Evolutionary conservation across 1,140 invertebrate genomes (phyloP).

Genomic region (Papilio polyxenes): DNA sequence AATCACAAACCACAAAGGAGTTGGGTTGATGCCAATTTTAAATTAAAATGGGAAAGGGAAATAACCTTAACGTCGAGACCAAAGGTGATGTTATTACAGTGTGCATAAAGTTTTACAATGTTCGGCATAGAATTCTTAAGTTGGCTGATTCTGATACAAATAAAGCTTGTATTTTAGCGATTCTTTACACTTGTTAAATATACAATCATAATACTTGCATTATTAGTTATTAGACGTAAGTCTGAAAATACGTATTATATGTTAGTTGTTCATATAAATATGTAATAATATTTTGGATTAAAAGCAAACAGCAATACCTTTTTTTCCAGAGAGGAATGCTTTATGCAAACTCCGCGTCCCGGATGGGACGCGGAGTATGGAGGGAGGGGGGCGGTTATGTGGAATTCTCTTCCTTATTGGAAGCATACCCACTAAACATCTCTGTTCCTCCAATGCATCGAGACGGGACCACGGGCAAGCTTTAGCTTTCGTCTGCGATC

Average conservation of each 20-base stretch:
- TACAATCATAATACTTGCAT: not conserved
- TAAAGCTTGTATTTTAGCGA: not conserved
- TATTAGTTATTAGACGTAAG: not conserved
- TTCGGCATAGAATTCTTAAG: not conserved
- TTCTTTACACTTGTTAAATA: not conserved
- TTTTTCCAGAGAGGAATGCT: no score
- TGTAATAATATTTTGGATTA: not conserved
- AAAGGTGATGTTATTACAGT: not conserved
- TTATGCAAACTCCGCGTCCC: no score
- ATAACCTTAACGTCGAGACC: not conserved
- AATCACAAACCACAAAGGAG: not conserved
- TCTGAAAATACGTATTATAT: not conserved
- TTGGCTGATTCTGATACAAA: not conserved
- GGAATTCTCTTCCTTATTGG: no score
- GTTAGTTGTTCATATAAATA: no score
- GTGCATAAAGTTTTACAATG: not conserved
- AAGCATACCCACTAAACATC: no score
- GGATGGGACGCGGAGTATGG: no score
- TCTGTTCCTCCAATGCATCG: no score
- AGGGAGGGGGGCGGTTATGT: no score
- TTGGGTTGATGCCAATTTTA: not conserved
- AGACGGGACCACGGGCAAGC: no score
- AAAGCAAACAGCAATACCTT: not conserved
- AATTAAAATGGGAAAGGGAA: not conserved
- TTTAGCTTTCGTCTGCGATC: no score